A percentile compares a stretch with the other conserved stretches of the same genome.
Conservation (phyloP, 2,113 vertebrate species). For the Vimba vimba region DNA sequence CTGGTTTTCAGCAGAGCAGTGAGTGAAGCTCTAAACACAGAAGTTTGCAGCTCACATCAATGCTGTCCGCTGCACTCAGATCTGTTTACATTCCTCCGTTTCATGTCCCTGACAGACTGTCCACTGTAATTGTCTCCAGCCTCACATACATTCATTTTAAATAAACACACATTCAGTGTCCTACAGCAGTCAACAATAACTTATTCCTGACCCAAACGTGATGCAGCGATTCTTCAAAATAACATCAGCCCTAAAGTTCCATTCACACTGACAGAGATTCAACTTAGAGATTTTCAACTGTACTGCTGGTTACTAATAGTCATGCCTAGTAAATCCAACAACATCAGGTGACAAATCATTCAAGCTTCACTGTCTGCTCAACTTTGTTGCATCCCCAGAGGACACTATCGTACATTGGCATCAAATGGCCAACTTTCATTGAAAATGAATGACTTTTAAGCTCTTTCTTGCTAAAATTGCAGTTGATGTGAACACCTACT, state of each 20-base stretch:
- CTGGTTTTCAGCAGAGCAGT: constrained; percentile 31
- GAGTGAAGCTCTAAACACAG: background rate
- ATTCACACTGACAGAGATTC: background rate
- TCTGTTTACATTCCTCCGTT: constrained; percentile 12
- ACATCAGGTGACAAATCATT: background rate
- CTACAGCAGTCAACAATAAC: background rate
- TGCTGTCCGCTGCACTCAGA: background rate
- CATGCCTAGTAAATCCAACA: background rate
- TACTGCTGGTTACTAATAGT: background rate
- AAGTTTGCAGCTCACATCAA: background rate
- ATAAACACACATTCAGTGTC: background rate
- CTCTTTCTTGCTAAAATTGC: background rate
- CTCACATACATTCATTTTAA: constrained; percentile 1
- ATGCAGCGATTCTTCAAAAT: background rate
- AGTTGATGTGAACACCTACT: background rate
- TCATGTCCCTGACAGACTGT: constrained; percentile 2
- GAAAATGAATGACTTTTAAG: background rate
- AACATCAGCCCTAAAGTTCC: background rate
- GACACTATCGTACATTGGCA: background rate
- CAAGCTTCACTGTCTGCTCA: background rate
- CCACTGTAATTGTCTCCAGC: constrained; percentile 14
- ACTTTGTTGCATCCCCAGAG: background rate
- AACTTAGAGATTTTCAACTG: background rate
- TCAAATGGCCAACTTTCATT: background rate
- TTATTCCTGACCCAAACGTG: background rate